phyloP scores from a whole-genome alignment of 2,888 invertebrate species.

The Caenorhabditis uteleia region DNA sequence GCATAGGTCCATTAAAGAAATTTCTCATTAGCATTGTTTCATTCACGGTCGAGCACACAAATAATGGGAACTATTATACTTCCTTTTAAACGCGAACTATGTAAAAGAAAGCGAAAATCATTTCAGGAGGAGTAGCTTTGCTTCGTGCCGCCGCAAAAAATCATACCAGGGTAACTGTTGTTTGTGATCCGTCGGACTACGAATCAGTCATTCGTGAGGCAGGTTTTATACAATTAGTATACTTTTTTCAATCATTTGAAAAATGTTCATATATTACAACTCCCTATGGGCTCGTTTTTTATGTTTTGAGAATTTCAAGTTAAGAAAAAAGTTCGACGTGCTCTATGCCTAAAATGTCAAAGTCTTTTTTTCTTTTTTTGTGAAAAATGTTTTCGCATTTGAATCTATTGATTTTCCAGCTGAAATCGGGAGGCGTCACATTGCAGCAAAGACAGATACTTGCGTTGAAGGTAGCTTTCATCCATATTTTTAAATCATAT shows the following conservation, averaged over 20 bases:
- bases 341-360: constrained; percentile 11
- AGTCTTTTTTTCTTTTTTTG: constrained; percentile 6
- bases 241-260: background rate
- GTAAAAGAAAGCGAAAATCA: background rate
- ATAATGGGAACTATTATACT: too few relatives aligned
- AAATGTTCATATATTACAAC: too few relatives aligned
- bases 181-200: constrained; percentile 91
- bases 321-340: background rate
- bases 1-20: too few relatives aligned
- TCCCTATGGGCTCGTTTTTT: too few relatives aligned
- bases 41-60: too few relatives aligned
- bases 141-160: constrained; percentile 96
- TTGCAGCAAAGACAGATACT: constrained; percentile 78
- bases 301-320: background rate
- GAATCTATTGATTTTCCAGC: too few relatives aligned
- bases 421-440: constrained; percentile 72
- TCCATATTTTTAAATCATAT: too few relatives aligned
- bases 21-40: too few relatives aligned
- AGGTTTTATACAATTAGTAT: background rate
- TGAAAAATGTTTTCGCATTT: too few relatives aligned
- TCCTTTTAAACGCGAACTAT: too few relatives aligned
- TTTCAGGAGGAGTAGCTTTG: constrained; percentile 82
- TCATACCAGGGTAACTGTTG: constrained; percentile 88
- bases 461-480: constrained; percentile 72
- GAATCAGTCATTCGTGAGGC: constrained; percentile 68